Percentiles rank a stretch among this genome's conserved stretches.
Evolutionary conservation across 2,113 vertebrate genomes (phyloP).

Genomic region (Dipodomys stephensi): DNA sequence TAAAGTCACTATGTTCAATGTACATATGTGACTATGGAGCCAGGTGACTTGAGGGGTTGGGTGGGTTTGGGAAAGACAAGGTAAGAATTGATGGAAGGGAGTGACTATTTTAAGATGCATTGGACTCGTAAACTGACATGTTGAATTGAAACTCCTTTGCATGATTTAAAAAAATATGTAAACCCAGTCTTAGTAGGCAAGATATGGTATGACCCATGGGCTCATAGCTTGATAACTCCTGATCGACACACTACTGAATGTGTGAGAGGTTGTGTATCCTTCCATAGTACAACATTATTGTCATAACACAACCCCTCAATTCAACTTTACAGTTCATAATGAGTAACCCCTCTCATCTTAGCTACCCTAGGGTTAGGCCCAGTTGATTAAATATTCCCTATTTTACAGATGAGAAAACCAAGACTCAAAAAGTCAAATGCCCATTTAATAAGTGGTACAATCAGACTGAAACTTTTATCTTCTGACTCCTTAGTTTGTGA

Average conservation of each 20-base stretch:
- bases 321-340: not conserved
- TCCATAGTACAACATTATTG: rapidly evolving
- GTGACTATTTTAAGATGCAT: too few relatives aligned
- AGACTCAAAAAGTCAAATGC: not conserved
- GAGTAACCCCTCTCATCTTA: not conserved
- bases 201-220: not conserved
- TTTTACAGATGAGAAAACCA: conserved; percentile 50
- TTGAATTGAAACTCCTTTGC: too few relatives aligned
- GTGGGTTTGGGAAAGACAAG: too few relatives aligned
- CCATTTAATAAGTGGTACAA: not conserved
- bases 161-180: too few relatives aligned
- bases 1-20: too few relatives aligned
- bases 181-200: not conserved
- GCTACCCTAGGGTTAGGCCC: not conserved
- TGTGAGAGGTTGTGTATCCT: not conserved
- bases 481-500: not conserved
- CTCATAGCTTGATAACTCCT: not conserved
- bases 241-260: too few relatives aligned
- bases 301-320: not conserved
- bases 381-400: not conserved
- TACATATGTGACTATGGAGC: too few relatives aligned
- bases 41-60: too few relatives aligned
- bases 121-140: too few relatives aligned
- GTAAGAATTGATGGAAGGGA: too few relatives aligned
- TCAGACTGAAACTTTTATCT: not conserved